These are phyloP conservation scores for Leguminivora glycinivorella DNA, from an alignment of 1,140 invertebrate species.

Conservation along the genomic window DNA sequence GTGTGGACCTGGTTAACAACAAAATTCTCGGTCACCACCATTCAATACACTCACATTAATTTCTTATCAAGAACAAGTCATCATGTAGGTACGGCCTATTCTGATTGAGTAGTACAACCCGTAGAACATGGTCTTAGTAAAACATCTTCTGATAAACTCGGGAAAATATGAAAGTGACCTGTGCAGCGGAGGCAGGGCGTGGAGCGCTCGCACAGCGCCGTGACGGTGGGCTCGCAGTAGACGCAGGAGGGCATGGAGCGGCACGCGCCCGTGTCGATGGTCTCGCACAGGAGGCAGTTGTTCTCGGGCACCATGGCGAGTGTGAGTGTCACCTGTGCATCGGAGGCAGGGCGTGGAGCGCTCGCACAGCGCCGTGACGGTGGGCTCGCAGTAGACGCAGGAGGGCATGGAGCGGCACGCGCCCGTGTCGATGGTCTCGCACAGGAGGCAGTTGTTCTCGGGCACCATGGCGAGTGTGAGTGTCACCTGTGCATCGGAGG, in stretches of 20 bases:
- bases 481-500: constrained; percentile 62
- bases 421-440: constrained; percentile 43
- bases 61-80: too few relatives aligned
- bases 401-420: constrained; percentile 24
- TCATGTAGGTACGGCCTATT: too few relatives aligned
- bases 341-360: constrained; percentile 21
- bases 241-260: constrained; percentile 30
- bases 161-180: constrained; percentile 39
- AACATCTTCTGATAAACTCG: too few relatives aligned
- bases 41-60: too few relatives aligned
- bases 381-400: constrained; percentile 30
- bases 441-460: constrained; percentile 61
- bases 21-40: too few relatives aligned
- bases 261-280: constrained; percentile 10
- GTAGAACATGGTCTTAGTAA: too few relatives aligned
- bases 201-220: constrained; percentile 22
- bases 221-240: constrained; percentile 29
- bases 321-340: constrained; percentile 51
- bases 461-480: too few relatives aligned
- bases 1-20: too few relatives aligned
- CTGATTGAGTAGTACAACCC: too few relatives aligned
- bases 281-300: constrained; percentile 65
- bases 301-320: too few relatives aligned
- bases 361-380: constrained; percentile 29
- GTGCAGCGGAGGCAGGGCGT: constrained; percentile 35